phyloP scores from a whole-genome alignment of 2,113 vertebrate species.

The Pterocles gutturalis region DNA sequence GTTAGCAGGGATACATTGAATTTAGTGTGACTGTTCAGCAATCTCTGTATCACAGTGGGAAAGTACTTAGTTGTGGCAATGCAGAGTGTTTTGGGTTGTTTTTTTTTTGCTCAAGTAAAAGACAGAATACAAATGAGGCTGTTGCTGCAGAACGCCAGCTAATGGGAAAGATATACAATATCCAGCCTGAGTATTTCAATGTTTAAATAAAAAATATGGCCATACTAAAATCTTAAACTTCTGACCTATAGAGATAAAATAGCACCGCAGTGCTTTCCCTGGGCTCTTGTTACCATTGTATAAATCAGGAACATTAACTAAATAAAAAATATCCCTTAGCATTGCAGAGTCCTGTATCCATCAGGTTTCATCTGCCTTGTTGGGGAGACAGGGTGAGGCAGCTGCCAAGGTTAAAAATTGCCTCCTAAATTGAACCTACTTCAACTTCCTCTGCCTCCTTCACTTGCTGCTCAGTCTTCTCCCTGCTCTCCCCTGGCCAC shows the following conservation, averaged over 20 bases:
- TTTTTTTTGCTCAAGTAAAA: not conserved
- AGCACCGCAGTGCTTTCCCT: not conserved
- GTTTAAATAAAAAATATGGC: not conserved
- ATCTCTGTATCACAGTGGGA: not conserved
- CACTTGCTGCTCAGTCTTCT: not conserved
- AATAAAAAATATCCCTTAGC: not conserved
- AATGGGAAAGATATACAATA: not conserved
- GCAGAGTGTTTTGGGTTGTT: not conserved
- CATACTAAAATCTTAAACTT: not conserved
- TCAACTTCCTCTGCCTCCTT: not conserved
- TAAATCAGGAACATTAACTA: not conserved
- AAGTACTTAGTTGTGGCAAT: slow-evolving; percentile 2
- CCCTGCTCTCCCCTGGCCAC: not conserved
- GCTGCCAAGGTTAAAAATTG: slow-evolving; percentile 10
- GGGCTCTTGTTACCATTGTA: not conserved
- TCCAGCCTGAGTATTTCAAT: not conserved
- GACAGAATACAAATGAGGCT: slow-evolving; percentile 31
- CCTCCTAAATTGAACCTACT: not conserved
- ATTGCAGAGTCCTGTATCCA: not conserved
- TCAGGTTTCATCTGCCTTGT: not conserved
- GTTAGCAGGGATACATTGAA: not conserved
- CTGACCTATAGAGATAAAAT: not conserved
- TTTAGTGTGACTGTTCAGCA: not conserved
- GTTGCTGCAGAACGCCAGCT: not conserved
- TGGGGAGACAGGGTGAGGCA: not conserved